Base-by-base conservation (phyloP, 2,797 vertebrate genomes). In the Nannoperca australis region DNA sequence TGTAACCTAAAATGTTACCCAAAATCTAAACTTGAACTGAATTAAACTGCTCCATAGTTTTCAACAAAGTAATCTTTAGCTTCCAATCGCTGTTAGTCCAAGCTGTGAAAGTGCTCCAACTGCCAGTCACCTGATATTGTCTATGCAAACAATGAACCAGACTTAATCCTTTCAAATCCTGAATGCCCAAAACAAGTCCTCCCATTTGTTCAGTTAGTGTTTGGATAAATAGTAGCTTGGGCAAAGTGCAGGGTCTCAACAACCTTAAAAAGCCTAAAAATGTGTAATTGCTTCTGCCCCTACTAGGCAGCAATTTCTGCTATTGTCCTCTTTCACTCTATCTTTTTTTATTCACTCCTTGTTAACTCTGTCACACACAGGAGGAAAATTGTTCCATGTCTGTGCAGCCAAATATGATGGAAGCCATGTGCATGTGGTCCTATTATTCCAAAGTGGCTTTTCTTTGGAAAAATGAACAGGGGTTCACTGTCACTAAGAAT, bases 391-490 rank as follows among this genome's bases (percentile, higher is more conserved):
- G 42, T n/a, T 60, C 12, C 13, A 15, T 42, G 36, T 22, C 36
- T 38, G 34, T 27, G 36, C 34, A 38, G 5, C n/a, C 15, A 53
- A 24, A 17, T 9, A 47, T 30, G 36, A 30, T 12, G 2, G 40
- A 34, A 47, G 10, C 50, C 42, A 36, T 32, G 59, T 74, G 13
- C 7, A 20, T 15, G 14, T 62, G 40, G 8, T n/a, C 7, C 24
- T 51, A 5, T 79, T 44, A 63, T 44, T 56, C 14, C 44, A 62
- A 32, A 30, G 30, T 18, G 45, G 49, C 9, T 65, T 54, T 49
- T 24, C 22, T 49, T 18, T 13, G 38, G 59, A 15, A 49, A 44
- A 24, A 73, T 7, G 47, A 53, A 65, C 13, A 18, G 7, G 0
- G 38, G 9, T 61, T 56, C 42, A 60, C 40, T 34, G 20, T 61